phyloP scores from a whole-genome alignment of 2,797 vertebrate genomes.

The Lycodopsis pacificus region DNA sequence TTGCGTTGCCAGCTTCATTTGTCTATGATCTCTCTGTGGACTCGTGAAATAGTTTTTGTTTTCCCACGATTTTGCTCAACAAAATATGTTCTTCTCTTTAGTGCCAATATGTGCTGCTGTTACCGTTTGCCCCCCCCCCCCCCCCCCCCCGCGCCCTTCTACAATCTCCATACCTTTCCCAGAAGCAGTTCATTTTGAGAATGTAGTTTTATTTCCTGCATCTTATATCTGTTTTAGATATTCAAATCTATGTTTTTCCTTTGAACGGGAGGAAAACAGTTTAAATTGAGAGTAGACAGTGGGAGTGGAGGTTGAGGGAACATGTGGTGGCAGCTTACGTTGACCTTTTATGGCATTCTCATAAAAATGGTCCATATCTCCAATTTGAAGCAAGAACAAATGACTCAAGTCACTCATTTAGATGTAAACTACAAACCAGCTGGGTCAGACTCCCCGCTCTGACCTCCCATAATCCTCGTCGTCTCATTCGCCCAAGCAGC shows the following conservation, averaged over 20 bases:
- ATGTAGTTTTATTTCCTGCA: background rate
- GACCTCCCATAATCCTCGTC: background rate
- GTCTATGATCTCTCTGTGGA: constrained; percentile 53
- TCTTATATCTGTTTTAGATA: background rate
- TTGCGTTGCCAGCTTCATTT: constrained; percentile 48
- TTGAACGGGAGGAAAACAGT: background rate
- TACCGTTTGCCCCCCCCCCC: background rate
- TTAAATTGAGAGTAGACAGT: background rate
- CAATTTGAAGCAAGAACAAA: background rate
- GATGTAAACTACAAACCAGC: background rate
- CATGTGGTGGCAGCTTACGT: background rate
- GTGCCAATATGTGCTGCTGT: constrained; percentile 29
- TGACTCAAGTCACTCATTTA: background rate
- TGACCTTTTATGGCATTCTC: background rate
- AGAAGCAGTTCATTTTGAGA: background rate
- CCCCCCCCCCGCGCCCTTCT: background rate
- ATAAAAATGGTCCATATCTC: background rate
- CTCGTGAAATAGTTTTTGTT: constrained; percentile 50
- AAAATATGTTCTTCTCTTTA: constrained; percentile 34
- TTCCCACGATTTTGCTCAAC: constrained; percentile 43
- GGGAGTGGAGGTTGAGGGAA: background rate
- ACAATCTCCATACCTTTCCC: constrained; percentile 18
- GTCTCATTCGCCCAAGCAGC: constrained; percentile 7
- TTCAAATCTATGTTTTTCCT: background rate
- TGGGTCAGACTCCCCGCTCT: background rate